These are phyloP conservation scores for Pangasius krempfi DNA, from an alignment of 2,797 vertebrate genomes.

Conservation along the genomic window DNA sequence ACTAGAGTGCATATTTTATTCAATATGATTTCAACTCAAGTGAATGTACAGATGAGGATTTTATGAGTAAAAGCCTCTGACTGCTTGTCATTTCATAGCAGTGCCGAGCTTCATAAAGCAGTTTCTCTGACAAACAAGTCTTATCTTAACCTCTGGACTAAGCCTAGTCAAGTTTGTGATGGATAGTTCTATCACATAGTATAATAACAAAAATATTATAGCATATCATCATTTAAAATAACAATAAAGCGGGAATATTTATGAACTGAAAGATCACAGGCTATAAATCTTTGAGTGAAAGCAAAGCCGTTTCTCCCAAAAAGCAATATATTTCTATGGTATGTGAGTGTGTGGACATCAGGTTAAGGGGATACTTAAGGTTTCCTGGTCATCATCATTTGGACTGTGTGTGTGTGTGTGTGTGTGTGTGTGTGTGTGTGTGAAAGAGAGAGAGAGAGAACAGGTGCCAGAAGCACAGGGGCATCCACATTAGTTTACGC, in stretches of 20 bases:
- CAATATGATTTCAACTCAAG: background rate
- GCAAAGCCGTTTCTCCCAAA: constrained; percentile 37
- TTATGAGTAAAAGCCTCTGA: background rate
- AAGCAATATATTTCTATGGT: constrained; percentile 49
- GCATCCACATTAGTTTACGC: constrained; percentile 70
- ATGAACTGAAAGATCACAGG: constrained; percentile 49
- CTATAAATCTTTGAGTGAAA: constrained; percentile 55
- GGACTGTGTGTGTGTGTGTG: constrained; percentile 21
- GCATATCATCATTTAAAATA: constrained; percentile 36
- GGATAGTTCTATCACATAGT: constrained; percentile 18
- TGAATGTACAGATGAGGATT: background rate
- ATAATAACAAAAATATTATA: constrained; percentile 29
- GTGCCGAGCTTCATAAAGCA: background rate
- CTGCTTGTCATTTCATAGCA: background rate
- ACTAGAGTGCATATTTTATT: background rate
- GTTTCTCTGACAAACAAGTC: background rate
- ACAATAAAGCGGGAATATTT: constrained; percentile 50
- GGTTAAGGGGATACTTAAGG: constrained; percentile 66
- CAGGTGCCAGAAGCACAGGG: constrained; percentile 65
- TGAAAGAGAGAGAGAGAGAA: constrained; percentile 31
- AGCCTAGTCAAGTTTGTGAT: constrained; percentile 19
- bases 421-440: constrained; percentile 16
- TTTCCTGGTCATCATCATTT: constrained; percentile 48
- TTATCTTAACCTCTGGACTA: constrained; percentile 18
- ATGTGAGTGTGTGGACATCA: constrained; percentile 55